Evolutionary conservation across 2,888 invertebrate species (phyloP).

Genomic region (Thysanoteuthis rhombus): DNA sequence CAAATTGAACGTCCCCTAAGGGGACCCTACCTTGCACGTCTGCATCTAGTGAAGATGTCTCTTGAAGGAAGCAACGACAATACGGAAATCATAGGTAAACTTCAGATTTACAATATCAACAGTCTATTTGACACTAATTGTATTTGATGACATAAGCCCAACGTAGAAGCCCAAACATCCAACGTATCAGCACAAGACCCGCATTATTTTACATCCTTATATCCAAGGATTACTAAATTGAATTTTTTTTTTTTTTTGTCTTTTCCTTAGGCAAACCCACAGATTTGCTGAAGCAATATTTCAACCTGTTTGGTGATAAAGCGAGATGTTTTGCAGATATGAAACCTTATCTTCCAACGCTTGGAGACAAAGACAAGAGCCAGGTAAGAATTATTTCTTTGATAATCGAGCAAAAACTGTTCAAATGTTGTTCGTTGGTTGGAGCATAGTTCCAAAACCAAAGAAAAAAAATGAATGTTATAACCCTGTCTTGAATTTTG

Average conservation of each 20-base stretch:
- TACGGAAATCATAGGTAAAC: conserved; percentile 39
- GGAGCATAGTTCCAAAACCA: too few species aligned
- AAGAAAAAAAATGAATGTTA: too few species aligned
- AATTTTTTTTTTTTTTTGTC: not conserved
- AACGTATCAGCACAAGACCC: too few species aligned
- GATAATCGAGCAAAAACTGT: too few species aligned
- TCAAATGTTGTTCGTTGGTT: too few species aligned
- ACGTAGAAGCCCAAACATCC: too few species aligned
- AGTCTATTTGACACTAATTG: too few species aligned
- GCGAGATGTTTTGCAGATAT: conserved; percentile 88
- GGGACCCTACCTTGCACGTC: conserved; percentile 84
- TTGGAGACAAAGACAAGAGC: conserved; percentile 73
- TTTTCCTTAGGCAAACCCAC: conserved; percentile 55
- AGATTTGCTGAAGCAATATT: conserved; percentile 78
- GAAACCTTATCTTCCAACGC: conserved; percentile 77
- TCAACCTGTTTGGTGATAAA: conserved; percentile 84
- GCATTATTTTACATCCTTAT: too few species aligned
- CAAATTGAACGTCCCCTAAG: conserved; percentile 69
- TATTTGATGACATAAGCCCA: too few species aligned
- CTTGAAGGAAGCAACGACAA: conserved; percentile 38
- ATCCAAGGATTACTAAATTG: too few species aligned
- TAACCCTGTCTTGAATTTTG: too few species aligned
- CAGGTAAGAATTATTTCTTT: conserved; percentile 40
- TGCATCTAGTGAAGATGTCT: conserved; percentile 72
- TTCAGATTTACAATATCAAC: too few species aligned